Evolutionary conservation across 2,113 vertebrate genomes (phyloP).

Genomic region (Menidia beryllina): DNA sequence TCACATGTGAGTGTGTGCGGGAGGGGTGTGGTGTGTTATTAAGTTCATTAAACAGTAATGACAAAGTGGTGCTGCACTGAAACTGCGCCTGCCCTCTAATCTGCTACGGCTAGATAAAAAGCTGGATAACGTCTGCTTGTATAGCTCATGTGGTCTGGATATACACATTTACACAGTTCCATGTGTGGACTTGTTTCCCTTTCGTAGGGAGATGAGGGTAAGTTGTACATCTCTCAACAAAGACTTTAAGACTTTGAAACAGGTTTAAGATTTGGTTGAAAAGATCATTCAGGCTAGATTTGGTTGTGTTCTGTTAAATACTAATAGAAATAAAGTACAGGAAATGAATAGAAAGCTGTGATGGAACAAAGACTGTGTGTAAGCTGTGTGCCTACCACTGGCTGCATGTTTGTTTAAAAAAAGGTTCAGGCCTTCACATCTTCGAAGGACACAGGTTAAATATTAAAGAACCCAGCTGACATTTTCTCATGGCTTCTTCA

Average conservation of each 20-base stretch:
- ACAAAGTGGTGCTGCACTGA: slow-evolving; percentile 51
- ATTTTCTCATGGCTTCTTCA: slow-evolving; percentile 44
- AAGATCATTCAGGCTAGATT: background rate
- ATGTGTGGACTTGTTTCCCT: background rate
- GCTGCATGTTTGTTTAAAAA: too few relatives aligned
- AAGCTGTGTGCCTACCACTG: too few relatives aligned
- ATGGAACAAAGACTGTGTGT: too few relatives aligned
- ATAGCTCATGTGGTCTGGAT: slow-evolving; percentile 1
- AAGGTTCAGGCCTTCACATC: too few relatives aligned
- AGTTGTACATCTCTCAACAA: background rate
- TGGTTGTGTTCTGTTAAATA: background rate
- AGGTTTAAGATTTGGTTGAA: too few relatives aligned
- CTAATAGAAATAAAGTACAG: too few relatives aligned
- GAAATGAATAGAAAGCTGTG: too few relatives aligned
- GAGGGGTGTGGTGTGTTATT: slow-evolving; percentile 65
- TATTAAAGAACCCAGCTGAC: slow-evolving; percentile 42
- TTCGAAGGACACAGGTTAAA: slow-evolving; percentile 48
- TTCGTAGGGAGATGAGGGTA: background rate
- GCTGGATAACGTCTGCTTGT: slow-evolving; percentile 12
- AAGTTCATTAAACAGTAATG: slow-evolving; percentile 65
- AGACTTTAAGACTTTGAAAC: too few relatives aligned
- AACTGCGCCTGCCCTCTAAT: slow-evolving; percentile 63
- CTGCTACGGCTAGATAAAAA: slow-evolving; percentile 42
- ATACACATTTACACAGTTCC: background rate
- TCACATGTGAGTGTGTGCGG: slow-evolving; percentile 17